Evolutionary conservation across 2,888 invertebrate species (phyloP).

Genomic region (Hirtodrosophila alboralis): DNA sequence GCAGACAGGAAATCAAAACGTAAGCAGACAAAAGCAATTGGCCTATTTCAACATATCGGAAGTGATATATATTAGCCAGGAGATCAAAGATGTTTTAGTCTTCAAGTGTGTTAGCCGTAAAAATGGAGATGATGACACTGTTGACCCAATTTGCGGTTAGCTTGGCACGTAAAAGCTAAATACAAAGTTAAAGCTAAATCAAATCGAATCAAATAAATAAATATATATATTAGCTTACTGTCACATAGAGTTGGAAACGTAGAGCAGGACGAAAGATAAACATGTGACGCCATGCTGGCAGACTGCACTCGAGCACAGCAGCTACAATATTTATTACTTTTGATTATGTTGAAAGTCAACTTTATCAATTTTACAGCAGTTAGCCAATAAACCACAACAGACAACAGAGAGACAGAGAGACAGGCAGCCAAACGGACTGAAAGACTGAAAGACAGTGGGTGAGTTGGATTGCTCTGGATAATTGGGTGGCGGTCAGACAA

Average conservation of each 20-base stretch:
- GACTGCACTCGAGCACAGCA: constrained; percentile 74
- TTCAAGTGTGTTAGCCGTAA: not conserved
- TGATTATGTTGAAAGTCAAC: constrained; percentile 79
- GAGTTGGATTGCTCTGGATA: constrained; percentile 9
- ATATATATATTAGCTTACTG: constrained; percentile 56
- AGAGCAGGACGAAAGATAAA: constrained; percentile 11
- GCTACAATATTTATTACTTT: constrained; percentile 79
- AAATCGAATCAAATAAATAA: constrained; percentile 62
- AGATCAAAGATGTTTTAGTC: not conserved
- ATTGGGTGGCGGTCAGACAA: constrained; percentile 32
- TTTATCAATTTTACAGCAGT: constrained; percentile 80
- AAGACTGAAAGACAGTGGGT: not conserved
- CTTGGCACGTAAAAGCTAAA: constrained; percentile 54
- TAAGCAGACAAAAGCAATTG: constrained; percentile 3
- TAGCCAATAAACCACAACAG: constrained; percentile 74
- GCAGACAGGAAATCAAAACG: constrained; percentile 32
- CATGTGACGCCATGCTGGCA: constrained; percentile 65
- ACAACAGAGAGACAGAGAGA: constrained; percentile 37
- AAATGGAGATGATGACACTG: constrained; percentile 15
- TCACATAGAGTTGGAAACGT: not conserved
- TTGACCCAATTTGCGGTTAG: constrained; percentile 57
- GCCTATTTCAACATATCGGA: constrained; percentile 2
- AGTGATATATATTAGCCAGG: constrained; percentile 12
- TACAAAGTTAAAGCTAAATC: constrained; percentile 45
- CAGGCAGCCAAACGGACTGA: constrained; percentile 3